Base-by-base conservation (phyloP, 2,113 vertebrate genomes). In the Pica pica region DNA sequence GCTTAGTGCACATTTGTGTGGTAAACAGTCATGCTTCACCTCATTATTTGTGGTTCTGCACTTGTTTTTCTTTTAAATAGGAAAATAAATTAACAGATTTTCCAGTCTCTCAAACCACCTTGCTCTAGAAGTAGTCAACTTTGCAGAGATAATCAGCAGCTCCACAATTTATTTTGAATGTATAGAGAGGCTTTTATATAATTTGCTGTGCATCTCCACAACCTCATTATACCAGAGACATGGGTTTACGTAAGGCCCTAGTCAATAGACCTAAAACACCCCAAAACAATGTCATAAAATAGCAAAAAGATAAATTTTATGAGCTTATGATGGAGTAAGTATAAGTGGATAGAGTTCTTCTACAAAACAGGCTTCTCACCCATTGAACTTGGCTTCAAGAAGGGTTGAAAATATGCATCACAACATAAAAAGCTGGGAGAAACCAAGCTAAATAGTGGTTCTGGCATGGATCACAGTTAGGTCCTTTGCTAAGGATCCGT, bases 1-100 rank as follows among this genome's bases (percentile, higher is more conserved):
- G 63, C 53, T 89, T 89, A 91, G 75, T 55, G 84, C 3, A 7
- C 31, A 42, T 89, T 90, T 80, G 26, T 83, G 84, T 74, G 75
- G 61, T 76, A 86, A 94, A 77, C 44, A 63, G 55, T 63, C 75
- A 52, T 63, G 75, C 61, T 83, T 93, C 53, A 65, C 59, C 46
- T 83, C 49, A 59, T 92, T 83, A 55, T 77, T 93, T 93, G 83
- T n/a, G 37, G 46, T 86, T 80, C 76, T 86, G 39, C 46, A 81
- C 39, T 89, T 93, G 50, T 77, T 95, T 95, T 87, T 78, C 30
- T 94, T 95, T 74, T 69, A 85, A 80, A 89, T 50, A 82, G 30
- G 74, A 69, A 91, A 90, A 87, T 17, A 93, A 75, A 90, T 81
- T 37, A 91, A 91, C 46, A 83, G 74, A 93, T 79, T 89, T 93